These are phyloP conservation scores for Heliothis subflexa DNA, from an alignment of 1,140 invertebrate species.

Conservation along the genomic window DNA sequence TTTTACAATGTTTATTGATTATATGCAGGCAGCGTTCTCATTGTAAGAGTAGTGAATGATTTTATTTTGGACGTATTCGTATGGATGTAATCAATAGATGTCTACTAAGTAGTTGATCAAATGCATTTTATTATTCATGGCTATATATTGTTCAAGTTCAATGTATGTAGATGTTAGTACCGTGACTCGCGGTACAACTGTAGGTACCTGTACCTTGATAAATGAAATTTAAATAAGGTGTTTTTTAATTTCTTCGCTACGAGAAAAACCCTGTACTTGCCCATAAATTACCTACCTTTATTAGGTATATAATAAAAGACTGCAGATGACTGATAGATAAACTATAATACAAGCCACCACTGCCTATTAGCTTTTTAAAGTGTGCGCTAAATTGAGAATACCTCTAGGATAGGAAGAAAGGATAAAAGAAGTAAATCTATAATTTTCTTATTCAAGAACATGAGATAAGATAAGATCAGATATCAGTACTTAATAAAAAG, in stretches of 20 bases:
- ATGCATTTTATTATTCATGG: constrained; percentile 57
- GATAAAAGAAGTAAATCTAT: too few relatives aligned
- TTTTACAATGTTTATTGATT: constrained; percentile 43
- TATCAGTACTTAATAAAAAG: too few relatives aligned
- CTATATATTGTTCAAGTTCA: constrained; percentile 59
- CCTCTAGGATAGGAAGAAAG: too few relatives aligned
- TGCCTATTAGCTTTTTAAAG: too few relatives aligned
- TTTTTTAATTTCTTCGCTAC: constrained; percentile 11
- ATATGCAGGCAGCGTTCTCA: constrained; percentile 15
- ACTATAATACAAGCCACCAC: background rate
- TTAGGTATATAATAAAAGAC: background rate
- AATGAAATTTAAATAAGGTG: constrained; percentile 57
- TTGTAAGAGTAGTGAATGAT: background rate
- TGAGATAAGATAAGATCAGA: too few relatives aligned
- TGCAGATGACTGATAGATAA: background rate
- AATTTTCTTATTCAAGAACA: too few relatives aligned
- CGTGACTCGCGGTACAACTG: constrained; percentile 57
- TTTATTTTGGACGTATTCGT: constrained; percentile 19
- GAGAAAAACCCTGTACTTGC: background rate
- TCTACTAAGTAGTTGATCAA: constrained; percentile 33
- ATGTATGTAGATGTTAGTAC: constrained; percentile 27
- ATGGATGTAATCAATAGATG: constrained; percentile 43
- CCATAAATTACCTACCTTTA: background rate
- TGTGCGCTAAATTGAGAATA: too few relatives aligned
- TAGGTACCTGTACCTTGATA: constrained; percentile 71